Conservation (phyloP, 2,113 vertebrate genomes). For the Anser cygnoides region DNA sequence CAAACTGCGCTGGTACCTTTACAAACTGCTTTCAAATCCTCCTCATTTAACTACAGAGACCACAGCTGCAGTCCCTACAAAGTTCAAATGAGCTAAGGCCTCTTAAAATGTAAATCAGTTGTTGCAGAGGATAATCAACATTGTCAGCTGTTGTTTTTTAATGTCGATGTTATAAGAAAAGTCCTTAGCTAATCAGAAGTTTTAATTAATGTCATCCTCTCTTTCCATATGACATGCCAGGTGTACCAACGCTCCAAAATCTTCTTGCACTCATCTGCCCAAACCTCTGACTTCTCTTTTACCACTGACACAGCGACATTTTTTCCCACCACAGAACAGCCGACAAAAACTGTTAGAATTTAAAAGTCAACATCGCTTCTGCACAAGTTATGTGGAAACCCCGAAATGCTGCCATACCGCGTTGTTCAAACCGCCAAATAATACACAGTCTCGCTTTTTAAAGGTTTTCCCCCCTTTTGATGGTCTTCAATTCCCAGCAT, state of each 20-base stretch:
- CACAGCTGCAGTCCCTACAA: not conserved
- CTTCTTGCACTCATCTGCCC: not conserved
- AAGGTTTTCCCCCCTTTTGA: not conserved
- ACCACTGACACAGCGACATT: not conserved
- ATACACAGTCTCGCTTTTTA: not conserved
- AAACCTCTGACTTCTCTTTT: not conserved
- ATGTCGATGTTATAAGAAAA: not conserved
- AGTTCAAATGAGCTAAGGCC: not conserved
- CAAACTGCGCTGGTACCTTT: not conserved
- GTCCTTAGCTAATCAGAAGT: not conserved
- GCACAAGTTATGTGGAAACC: not conserved
- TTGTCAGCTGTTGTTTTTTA: not conserved
- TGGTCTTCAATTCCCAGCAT: not conserved
- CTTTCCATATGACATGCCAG: not conserved
- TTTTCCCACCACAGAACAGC: not conserved
- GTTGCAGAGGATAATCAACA: not conserved
- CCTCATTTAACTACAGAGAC: not conserved
- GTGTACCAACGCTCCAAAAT: not conserved
- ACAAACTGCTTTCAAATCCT: not conserved
- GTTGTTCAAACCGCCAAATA: not conserved
- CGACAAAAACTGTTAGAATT: not conserved
- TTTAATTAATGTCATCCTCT: not conserved
- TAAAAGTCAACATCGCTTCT: not conserved
- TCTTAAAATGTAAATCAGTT: not conserved
- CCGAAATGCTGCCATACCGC: not conserved